A percentile compares a stretch with the other conserved stretches of the same genome.
These are phyloP conservation scores for Chloroceryle inda DNA, from an alignment of 2,797 vertebrate genomes.

Conservation along the genomic window DNA sequence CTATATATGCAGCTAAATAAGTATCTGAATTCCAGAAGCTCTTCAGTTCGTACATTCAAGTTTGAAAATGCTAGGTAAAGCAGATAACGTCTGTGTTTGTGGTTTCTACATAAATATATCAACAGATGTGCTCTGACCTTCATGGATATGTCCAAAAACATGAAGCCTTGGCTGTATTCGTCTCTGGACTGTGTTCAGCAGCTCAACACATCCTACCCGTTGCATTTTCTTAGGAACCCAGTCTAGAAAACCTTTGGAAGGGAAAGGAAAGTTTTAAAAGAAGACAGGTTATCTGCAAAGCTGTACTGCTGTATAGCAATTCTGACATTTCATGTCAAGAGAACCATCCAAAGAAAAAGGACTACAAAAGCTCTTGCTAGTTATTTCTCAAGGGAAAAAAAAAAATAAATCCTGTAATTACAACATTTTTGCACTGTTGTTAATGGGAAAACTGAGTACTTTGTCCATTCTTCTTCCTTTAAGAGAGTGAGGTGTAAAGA, in stretches of 20 bases:
- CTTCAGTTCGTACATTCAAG: not conserved
- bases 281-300: not conserved
- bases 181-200: slow-evolving; percentile 95
- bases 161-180: slow-evolving; percentile 94
- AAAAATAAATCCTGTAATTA: not conserved
- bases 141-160: slow-evolving; percentile 96
- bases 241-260: slow-evolving; percentile 90
- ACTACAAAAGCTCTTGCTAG: not conserved
- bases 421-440: not conserved
- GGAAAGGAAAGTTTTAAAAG: slow-evolving; percentile 1
- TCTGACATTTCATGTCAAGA: not conserved
- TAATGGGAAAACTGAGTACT: not conserved
- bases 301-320: not conserved
- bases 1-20: not conserved
- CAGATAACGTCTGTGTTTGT: not conserved
- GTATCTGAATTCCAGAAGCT: not conserved
- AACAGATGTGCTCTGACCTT: slow-evolving; percentile 84
- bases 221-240: slow-evolving; percentile 99
- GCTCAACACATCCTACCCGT: slow-evolving; percentile 95
- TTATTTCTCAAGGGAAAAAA: not conserved
- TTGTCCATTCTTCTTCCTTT: not conserved
- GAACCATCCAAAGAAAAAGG: not conserved
- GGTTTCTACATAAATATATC: not conserved
- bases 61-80: not conserved
- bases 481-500: not conserved